Base-by-base conservation (phyloP, 2,888 invertebrate species). In the Andrena chrysosceles region DNA sequence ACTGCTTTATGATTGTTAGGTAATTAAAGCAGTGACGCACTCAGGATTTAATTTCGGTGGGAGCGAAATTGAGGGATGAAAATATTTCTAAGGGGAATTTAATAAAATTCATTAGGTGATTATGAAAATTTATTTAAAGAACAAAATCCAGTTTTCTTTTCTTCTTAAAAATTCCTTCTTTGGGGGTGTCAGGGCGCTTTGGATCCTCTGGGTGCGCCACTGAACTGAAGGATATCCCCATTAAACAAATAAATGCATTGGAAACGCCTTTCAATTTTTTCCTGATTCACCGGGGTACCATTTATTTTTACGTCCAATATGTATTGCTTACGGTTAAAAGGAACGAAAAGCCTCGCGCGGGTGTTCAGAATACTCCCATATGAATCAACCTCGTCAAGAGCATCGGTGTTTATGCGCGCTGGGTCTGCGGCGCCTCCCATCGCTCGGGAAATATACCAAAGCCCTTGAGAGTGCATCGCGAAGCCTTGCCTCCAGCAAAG, bases 401-500 rank as follows among this genome's bases (percentile, higher is more conserved):
- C 35, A 54, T 66, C 52, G 35, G 56, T 33, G 66, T 72, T 64
- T 33, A 52, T 23, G 23, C 49, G 49, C 23, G 54, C 23, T 7
- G n/a, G 52, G 42, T 26, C 2, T 23, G 23, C 10, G 26, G 52
- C 52, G 52, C n/a, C n/a, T 26, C 26, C 70, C 31, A 10, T 29
- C 33, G 49, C 13, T 16, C 13, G 35, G 42, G 54, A 56, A 35
- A 29, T 29, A n/a, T 29, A 26, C 29, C 29, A 20, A 16, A 8
- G 23, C 49, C 23, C 48, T 52, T 26, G 54, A 49, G 52, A 70
- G 73, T 31, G 66, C 73, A 66, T 73, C 35, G 60, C 31, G 10
- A n/a, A 20, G 31, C 13, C 70, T 60, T 29, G 31, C n/a, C 70
- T 60, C 35, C 52, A 29, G 35, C 49, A 29, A 42, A 42, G 78